Evolutionary conservation across 2,888 invertebrate species (phyloP).

Genomic region (Stegophylla sp.): DNA sequence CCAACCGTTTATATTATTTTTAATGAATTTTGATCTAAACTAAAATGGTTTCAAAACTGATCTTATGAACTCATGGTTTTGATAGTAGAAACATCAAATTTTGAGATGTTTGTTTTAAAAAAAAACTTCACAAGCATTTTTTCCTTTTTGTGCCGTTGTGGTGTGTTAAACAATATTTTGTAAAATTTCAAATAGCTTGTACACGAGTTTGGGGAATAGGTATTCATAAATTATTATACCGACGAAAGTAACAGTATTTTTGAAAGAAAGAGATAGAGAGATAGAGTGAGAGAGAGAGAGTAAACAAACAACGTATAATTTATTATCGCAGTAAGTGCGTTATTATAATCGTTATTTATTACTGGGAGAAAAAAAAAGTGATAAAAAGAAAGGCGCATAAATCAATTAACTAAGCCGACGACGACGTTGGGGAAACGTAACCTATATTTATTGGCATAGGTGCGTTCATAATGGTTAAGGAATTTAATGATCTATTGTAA

Average conservation of each 20-base stretch:
- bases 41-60: no score
- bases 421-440: conserved; percentile 1
- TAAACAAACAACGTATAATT: conserved; percentile 24
- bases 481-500: no score
- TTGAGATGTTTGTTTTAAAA: no score
- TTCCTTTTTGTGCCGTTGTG: no score
- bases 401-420: conserved; percentile 42
- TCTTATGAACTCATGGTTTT: no score
- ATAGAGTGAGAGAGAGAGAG: no score
- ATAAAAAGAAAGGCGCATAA: conserved; percentile 15
- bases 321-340: conserved; percentile 37
- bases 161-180: neutral
- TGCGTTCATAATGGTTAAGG: no score
- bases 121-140: no score
- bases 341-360: conserved; percentile 51
- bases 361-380: neutral
- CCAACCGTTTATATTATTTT: no score
- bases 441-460: conserved; percentile 38
- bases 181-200: neutral
- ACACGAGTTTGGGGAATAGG: neutral
- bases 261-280: neutral
- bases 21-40: no score
- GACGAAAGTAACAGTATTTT: neutral
- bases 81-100: no score
- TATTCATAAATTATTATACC: conserved; percentile 14